phyloP scores from a whole-genome alignment of 2,888 invertebrate species.

The Thymelicus lineola region DNA sequence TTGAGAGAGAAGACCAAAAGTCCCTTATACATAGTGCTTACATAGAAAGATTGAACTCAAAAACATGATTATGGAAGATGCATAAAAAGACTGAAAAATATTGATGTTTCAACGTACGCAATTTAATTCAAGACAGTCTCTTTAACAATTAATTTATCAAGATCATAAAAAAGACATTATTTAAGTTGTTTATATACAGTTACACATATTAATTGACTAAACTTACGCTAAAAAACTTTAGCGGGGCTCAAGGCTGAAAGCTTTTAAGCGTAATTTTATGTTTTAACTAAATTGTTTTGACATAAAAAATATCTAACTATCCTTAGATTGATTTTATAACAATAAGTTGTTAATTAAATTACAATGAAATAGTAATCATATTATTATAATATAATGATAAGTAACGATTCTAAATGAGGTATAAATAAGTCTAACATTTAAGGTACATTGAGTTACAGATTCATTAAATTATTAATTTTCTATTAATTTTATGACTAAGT shows the following conservation, averaged over 20 bases:
- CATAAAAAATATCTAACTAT: not conserved
- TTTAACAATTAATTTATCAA: not conserved
- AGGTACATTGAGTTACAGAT: not conserved
- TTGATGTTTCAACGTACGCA: not conserved
- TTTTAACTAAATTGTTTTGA: not conserved
- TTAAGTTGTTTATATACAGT: not conserved
- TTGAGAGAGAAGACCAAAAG: too few species aligned
- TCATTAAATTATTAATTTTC: too few species aligned
- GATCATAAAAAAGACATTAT: not conserved
- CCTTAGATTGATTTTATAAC: not conserved
- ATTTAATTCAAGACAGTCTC: slow-evolving; percentile 5
- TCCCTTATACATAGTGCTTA: not conserved
- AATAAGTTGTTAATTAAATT: not conserved
- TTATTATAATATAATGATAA: not conserved
- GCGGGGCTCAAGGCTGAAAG: slow-evolving; percentile 81
- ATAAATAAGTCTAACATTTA: not conserved
- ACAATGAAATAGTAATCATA: not conserved
- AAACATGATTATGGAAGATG: not conserved
- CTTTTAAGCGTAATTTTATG: slow-evolving; percentile 65
- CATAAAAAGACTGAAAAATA: not conserved
- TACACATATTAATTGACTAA: slow-evolving; percentile 65
- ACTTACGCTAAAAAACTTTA: slow-evolving; percentile 78
- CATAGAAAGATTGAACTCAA: not conserved
- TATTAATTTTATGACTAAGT: too few species aligned
- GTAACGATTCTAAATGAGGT: not conserved